These are phyloP conservation scores for Pagrus major DNA, from an alignment of 2,113 vertebrate genomes.

Conservation along the genomic window DNA sequence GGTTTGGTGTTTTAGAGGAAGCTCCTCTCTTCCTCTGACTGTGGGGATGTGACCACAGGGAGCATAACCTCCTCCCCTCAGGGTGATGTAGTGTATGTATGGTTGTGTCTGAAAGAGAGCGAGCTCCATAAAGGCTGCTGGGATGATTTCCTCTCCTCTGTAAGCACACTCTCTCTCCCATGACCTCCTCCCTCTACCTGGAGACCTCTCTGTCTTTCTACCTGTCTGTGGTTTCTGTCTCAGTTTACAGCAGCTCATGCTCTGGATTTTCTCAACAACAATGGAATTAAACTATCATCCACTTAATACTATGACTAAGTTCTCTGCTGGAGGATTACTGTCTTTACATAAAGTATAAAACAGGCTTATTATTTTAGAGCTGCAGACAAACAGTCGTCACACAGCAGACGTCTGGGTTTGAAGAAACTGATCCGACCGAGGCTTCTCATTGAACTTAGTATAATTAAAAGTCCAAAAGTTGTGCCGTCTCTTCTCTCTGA, in stretches of 20 bases:
- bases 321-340: not conserved
- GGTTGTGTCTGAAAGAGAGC: conserved; percentile 14
- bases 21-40: conserved; percentile 58
- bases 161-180: conserved; percentile 82
- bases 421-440: too few species aligned
- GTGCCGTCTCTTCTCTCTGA: too few species aligned
- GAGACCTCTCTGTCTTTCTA: conserved; percentile 58
- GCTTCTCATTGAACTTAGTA: too few species aligned
- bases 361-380: not conserved
- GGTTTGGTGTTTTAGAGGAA: conserved; percentile 64
- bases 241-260: not conserved
- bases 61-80: conserved; percentile 45
- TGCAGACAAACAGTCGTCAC: not conserved
- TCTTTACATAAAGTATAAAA: not conserved
- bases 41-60: conserved; percentile 57
- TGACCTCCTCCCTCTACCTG: conserved; percentile 71
- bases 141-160: conserved; percentile 72
- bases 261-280: not conserved
- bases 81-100: conserved; percentile 43
- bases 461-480: too few species aligned
- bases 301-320: not conserved
- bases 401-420: too few species aligned
- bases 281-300: not conserved
- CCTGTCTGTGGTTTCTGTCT: conserved; percentile 34
- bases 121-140: conserved; percentile 64